Evolutionary conservation across 1,140 invertebrate species (phyloP).

Genomic region (Oncopodura yosiiana): DNA sequence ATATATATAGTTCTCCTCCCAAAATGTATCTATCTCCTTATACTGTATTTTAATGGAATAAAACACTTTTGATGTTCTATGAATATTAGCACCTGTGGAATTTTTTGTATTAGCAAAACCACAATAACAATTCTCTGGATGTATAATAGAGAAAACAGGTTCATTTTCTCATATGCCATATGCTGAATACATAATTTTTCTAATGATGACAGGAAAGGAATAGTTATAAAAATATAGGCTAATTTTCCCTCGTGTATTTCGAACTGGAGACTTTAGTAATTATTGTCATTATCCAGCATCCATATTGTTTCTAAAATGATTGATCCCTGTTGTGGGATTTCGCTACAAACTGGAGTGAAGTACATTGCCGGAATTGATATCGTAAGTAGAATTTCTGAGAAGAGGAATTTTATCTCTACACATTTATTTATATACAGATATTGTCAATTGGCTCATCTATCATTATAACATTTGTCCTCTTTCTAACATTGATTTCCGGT

Average conservation of each 20-base stretch:
- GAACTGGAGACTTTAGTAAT: neutral
- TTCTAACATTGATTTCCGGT: neutral
- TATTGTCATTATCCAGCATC: neutral
- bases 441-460: neutral
- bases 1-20: too few relatives aligned
- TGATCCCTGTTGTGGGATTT: conserved; percentile 6
- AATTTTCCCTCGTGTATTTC: neutral
- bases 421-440: neutral
- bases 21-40: too few relatives aligned
- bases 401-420: neutral
- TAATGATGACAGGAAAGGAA: too few relatives aligned
- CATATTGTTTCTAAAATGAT: neutral
- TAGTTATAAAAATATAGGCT: conserved; percentile 1
- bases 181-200: too few relatives aligned
- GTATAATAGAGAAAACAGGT: too few relatives aligned
- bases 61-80: too few relatives aligned
- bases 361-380: conserved; percentile 6
- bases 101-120: too few relatives aligned
- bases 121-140: too few relatives aligned
- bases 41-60: too few relatives aligned
- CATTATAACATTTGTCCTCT: conserved; percentile 2
- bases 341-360: neutral
- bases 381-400: neutral
- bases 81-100: too few relatives aligned
- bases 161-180: too few relatives aligned